These are phyloP conservation scores for Philereme vetulata DNA, from an alignment of 2,888 invertebrate genomes.

Conservation along the genomic window DNA sequence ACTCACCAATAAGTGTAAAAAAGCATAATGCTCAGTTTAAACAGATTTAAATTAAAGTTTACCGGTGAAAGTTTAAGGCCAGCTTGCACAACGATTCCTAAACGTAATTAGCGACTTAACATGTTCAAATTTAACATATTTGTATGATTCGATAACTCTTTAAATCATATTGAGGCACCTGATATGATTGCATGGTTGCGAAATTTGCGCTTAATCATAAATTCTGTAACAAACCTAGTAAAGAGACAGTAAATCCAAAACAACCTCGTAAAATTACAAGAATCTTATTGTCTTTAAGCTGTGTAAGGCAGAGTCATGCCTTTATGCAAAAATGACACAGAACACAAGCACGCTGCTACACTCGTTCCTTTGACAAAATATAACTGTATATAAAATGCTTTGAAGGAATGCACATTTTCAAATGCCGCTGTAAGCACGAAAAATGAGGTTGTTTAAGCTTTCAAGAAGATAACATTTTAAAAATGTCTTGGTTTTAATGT, in stretches of 20 bases:
- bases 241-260: not conserved
- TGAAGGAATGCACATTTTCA: slow-evolving; percentile 32
- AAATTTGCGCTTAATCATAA: too few relatives aligned
- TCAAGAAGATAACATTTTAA: slow-evolving; percentile 12
- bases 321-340: slow-evolving; percentile 12
- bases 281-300: slow-evolving; percentile 12
- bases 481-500: slow-evolving; percentile 1
- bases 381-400: slow-evolving; percentile 27
- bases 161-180: too few relatives aligned
- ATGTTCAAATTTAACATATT: too few relatives aligned
- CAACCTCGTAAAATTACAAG: slow-evolving; percentile 2
- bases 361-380: slow-evolving; percentile 35
- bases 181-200: too few relatives aligned
- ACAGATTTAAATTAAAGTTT: too few relatives aligned
- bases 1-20: too few relatives aligned
- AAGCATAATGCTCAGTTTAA: too few relatives aligned
- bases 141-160: too few relatives aligned
- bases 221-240: too few relatives aligned
- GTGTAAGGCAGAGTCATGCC: not conserved
- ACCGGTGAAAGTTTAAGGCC: too few relatives aligned
- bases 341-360: not conserved
- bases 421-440: slow-evolving; percentile 23
- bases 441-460: not conserved
- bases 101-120: too few relatives aligned
- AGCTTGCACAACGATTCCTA: too few relatives aligned